phyloP scores from a whole-genome alignment of 2,888 invertebrate species.

The Drosophila gaucha region DNA sequence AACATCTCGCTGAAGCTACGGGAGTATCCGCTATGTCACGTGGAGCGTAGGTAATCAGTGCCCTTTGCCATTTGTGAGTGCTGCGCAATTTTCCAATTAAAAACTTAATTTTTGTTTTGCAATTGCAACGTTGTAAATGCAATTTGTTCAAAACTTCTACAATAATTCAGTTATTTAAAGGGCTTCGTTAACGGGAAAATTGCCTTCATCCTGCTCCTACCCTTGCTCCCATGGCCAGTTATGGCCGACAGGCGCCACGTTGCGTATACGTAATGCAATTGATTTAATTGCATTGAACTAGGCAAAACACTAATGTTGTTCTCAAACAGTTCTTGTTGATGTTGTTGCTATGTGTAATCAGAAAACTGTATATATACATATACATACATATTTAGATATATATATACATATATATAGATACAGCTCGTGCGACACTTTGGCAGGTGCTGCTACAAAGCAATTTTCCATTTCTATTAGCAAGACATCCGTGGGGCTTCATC shows the following conservation, averaged over 20 bases:
- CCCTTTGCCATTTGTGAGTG: constrained; percentile 1
- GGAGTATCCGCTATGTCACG: constrained; percentile 78
- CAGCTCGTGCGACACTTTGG: neutral
- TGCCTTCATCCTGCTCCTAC: constrained; percentile 18
- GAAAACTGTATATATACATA: constrained; percentile 24
- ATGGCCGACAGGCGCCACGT: constrained; percentile 7
- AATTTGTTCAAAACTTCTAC: constrained; percentile 59
- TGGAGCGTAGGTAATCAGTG: constrained; percentile 54
- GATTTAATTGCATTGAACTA: constrained; percentile 61
- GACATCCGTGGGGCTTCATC: constrained; percentile 3
- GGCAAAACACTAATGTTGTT: neutral
- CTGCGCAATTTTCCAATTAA: constrained; percentile 70
- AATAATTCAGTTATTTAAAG: constrained; percentile 56
- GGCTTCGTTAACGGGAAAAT: constrained; percentile 46
- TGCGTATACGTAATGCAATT: constrained; percentile 64
- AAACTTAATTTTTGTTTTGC: constrained; percentile 63
- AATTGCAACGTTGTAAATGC: constrained; percentile 57
- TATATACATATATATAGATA: neutral
- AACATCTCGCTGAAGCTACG: constrained; percentile 81
- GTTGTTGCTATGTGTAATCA: constrained; percentile 33
- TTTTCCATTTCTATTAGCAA: constrained; percentile 16
- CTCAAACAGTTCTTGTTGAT: constrained; percentile 2
- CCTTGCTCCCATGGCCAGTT: constrained; percentile 23
- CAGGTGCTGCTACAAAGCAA: constrained; percentile 1
- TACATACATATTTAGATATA: neutral